These are phyloP conservation scores for Coreius guichenoti DNA, from an alignment of 2,797 vertebrate genomes.

Conservation along the genomic window DNA sequence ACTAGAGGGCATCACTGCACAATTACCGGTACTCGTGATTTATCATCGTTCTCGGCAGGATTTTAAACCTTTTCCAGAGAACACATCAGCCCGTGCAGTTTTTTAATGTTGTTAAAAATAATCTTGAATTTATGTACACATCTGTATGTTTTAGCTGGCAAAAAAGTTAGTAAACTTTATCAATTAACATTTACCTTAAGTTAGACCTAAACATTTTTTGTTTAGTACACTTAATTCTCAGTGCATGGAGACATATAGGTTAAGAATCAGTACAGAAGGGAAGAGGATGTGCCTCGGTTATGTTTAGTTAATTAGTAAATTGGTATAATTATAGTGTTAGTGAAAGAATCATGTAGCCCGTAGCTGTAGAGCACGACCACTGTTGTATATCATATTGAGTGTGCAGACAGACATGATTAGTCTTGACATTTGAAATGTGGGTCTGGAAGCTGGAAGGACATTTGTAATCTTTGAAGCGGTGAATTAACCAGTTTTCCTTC, in stretches of 20 bases:
- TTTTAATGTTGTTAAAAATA: neutral
- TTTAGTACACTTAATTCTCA: neutral
- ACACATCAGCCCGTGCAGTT: neutral
- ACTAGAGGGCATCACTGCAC: slow-evolving; percentile 30
- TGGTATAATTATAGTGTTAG: slow-evolving; percentile 13
- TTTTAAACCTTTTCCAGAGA: neutral
- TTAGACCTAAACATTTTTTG: neutral
- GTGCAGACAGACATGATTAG: slow-evolving; percentile 10
- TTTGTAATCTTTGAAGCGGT: neutral
- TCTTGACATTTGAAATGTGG: slow-evolving; percentile 27
- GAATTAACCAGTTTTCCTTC: neutral
- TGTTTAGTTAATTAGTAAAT: slow-evolving; percentile 14
- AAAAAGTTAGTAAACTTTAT: neutral
- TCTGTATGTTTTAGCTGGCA: neutral
- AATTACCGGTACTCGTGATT: neutral
- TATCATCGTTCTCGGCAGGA: neutral
- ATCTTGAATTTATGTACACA: neutral
- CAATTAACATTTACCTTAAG: neutral
- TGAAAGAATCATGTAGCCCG: neutral
- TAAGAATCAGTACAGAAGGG: neutral
- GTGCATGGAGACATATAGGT: neutral
- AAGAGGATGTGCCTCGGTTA: neutral
- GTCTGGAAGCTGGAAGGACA: neutral
- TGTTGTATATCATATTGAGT: slow-evolving; percentile 5
- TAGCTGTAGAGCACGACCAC: neutral